Evolutionary conservation across 2,888 invertebrate genomes (phyloP).

Genomic region (Mythimna loreyi): DNA sequence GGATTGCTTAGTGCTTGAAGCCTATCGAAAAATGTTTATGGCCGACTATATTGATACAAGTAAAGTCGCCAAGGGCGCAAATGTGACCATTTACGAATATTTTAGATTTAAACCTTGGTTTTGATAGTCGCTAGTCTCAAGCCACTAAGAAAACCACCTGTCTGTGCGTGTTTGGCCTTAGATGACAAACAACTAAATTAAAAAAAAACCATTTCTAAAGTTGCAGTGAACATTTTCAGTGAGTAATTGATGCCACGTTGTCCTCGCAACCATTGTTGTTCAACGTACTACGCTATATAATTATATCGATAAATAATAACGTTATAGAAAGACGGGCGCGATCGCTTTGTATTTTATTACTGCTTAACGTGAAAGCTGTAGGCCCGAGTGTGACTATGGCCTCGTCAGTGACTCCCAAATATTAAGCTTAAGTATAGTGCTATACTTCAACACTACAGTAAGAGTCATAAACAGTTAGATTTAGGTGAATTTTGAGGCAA

Average conservation of each 20-base stretch:
- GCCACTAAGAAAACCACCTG: not conserved
- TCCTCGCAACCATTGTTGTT: constrained; percentile 60
- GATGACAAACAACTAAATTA: not conserved
- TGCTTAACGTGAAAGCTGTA: constrained; percentile 7
- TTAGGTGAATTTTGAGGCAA: no score
- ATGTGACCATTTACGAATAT: not conserved
- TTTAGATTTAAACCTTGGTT: not conserved
- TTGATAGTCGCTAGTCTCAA: not conserved
- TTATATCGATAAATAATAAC: constrained; percentile 38
- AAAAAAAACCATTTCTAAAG: not conserved
- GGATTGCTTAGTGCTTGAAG: no score
- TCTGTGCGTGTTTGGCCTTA: not conserved
- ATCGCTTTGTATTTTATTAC: constrained; percentile 64
- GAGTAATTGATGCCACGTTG: constrained; percentile 45
- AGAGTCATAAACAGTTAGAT: no score
- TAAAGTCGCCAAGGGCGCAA: no score
- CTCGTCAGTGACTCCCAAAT: no score
- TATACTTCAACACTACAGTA: no score
- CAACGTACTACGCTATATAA: constrained; percentile 54
- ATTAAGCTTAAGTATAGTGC: no score
- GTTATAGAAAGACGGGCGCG: constrained; percentile 48
- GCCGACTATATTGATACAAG: no score
- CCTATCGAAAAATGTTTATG: no score
- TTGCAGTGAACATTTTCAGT: not conserved
- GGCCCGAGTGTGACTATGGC: no score